phyloP scores from a whole-genome alignment of 2,888 invertebrate genomes.

The Dryadula phaetusa region DNA sequence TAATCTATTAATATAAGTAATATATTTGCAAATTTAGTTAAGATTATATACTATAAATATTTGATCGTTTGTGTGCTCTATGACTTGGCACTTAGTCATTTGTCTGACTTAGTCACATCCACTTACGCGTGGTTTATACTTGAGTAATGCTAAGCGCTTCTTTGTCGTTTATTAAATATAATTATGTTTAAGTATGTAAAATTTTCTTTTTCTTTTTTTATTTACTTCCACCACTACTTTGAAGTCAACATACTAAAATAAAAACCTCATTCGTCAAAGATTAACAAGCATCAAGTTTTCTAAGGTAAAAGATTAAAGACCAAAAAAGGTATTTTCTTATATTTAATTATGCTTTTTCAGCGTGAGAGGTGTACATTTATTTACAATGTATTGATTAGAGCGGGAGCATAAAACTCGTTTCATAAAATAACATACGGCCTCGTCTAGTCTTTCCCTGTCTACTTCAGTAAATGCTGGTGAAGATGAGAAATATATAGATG shows the following conservation, averaged over 20 bases:
- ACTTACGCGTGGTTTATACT: neutral
- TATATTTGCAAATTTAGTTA: constrained; percentile 27
- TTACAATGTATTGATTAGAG: too few species aligned
- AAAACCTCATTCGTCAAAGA: neutral
- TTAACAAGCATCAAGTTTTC: neutral
- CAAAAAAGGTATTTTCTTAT: neutral
- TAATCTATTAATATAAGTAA: constrained; percentile 10
- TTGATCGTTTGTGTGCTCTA: constrained; percentile 54
- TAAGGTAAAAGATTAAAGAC: neutral
- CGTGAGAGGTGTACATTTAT: neutral
- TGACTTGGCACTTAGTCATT: constrained; percentile 57
- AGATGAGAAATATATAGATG: neutral
- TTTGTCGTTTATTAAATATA: neutral
- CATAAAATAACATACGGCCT: too few species aligned
- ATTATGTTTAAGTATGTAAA: neutral
- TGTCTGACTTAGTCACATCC: constrained; percentile 46
- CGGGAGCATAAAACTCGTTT: too few species aligned
- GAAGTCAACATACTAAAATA: neutral
- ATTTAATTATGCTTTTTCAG: neutral
- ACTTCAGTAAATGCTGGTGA: neutral
- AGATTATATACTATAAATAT: constrained; percentile 55
- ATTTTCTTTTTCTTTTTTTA: neutral
- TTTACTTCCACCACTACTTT: neutral
- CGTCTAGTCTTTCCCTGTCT: too few species aligned
- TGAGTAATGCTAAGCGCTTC: neutral